Evolutionary conservation across 2,888 invertebrate species (phyloP).

Genomic region (Mesoligia furuncula): DNA sequence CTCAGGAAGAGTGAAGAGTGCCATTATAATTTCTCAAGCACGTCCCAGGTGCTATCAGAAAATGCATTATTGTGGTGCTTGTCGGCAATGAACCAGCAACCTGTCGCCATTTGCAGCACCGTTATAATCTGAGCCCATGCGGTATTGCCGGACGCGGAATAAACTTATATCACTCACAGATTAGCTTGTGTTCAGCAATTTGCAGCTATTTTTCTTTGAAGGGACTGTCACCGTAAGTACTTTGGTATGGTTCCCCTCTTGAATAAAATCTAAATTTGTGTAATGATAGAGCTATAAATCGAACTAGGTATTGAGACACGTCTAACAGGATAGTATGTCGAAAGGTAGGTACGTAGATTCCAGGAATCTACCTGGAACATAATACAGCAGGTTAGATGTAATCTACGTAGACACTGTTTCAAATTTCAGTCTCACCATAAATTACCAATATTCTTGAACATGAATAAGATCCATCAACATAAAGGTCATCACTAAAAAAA

Average conservation of each 20-base stretch:
- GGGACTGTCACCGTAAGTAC: background rate
- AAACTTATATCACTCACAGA: constrained; percentile 36
- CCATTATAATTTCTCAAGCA: constrained; percentile 29
- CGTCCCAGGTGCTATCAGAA: constrained; percentile 31
- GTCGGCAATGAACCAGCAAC: constrained; percentile 33
- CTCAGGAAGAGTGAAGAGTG: background rate
- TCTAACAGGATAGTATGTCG: background rate
- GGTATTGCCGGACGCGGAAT: constrained; percentile 27
- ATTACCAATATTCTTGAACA: background rate
- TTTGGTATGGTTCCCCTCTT: background rate
- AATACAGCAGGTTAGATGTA: background rate
- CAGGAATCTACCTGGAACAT: too few relatives aligned
- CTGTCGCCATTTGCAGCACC: constrained; percentile 43
- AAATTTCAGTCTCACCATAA: background rate
- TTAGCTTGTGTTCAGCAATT: constrained; percentile 34
- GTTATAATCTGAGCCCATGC: constrained; percentile 42
- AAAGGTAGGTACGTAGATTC: background rate
- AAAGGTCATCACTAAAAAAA: background rate
- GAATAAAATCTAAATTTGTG: constrained; percentile 4
- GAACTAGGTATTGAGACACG: background rate
- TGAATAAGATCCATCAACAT: background rate
- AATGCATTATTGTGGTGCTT: constrained; percentile 47
- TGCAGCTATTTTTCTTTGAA: constrained; percentile 27
- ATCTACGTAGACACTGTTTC: background rate
- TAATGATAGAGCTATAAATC: constrained; percentile 7